Percentiles rank a stretch among this genome's conserved stretches.
Evolutionary conservation across 2,113 vertebrate species (phyloP).

Genomic region (Dicaeum eximium): DNA sequence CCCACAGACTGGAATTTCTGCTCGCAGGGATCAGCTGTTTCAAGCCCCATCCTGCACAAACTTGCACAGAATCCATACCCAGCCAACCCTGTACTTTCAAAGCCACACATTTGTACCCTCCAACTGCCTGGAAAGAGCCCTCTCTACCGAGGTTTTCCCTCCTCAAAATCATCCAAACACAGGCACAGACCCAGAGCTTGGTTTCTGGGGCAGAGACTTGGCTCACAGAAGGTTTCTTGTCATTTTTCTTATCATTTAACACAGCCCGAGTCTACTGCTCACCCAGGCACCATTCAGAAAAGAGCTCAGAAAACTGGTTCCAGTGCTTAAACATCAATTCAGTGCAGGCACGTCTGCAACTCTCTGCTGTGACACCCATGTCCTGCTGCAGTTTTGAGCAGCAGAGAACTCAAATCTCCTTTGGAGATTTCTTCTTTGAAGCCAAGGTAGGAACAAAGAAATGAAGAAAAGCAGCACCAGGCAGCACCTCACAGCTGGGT

Average conservation of each 20-base stretch:
- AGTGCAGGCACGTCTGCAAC: neutral
- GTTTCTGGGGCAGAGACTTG: neutral
- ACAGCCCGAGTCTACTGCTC: neutral
- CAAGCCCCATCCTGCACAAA: neutral
- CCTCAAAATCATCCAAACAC: neutral
- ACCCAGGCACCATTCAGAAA: neutral
- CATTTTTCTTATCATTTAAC: accelerated
- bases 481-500: neutral
- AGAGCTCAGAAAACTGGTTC: neutral
- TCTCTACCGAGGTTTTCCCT: neutral
- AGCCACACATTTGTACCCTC: neutral
- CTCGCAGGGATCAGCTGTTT: neutral
- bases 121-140: neutral
- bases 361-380: neutral
- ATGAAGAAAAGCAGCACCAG: neutral
- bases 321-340: neutral
- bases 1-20: neutral
- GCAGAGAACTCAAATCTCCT: neutral
- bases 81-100: neutral
- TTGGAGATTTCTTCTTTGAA: neutral
- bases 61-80: accelerated
- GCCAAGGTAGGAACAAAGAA: neutral
- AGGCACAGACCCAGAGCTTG: accelerated
- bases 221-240: neutral
- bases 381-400: neutral